phyloP scores from a whole-genome alignment of 2,888 invertebrate species.

The Parelbella ahira region DNA sequence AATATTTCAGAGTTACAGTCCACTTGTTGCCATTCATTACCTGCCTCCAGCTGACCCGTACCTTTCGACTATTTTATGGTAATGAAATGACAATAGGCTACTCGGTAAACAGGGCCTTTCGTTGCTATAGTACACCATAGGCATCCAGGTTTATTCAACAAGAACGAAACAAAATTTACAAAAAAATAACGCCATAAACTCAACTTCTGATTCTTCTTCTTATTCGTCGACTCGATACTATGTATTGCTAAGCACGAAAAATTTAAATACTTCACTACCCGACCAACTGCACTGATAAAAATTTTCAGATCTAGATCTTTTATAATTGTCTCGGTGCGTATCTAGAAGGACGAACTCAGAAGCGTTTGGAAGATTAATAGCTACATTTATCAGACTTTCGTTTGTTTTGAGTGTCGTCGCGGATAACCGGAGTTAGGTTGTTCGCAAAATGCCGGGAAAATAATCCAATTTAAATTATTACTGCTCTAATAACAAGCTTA shows the following conservation, averaged over 20 bases:
- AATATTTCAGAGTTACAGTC: constrained; percentile 53
- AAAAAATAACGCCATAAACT: too few relatives aligned
- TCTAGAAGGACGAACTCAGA: constrained; percentile 45
- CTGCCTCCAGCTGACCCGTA: constrained; percentile 34
- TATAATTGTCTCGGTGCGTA: constrained; percentile 29
- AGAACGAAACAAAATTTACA: too few relatives aligned
- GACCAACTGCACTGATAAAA: too few relatives aligned
- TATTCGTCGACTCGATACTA: too few relatives aligned
- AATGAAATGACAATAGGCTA: background rate
- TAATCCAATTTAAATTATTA: constrained; percentile 65
- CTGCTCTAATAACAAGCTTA: constrained; percentile 20
- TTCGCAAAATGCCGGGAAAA: constrained; percentile 57
- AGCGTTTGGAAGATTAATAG: constrained; percentile 60
- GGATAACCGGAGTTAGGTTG: constrained; percentile 67
- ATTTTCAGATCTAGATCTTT: constrained; percentile 26
- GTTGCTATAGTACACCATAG: too few relatives aligned
- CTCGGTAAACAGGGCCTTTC: too few relatives aligned
- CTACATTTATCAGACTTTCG: constrained; percentile 72
- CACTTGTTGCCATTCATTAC: constrained; percentile 48
- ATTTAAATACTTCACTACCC: too few relatives aligned
- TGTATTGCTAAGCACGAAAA: too few relatives aligned
- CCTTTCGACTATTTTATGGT: constrained; percentile 12
- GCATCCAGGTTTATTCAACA: too few relatives aligned
- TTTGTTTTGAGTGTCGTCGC: constrained; percentile 69
- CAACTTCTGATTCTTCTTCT: too few relatives aligned